Conservation (phyloP, 1,140 invertebrate genomes). For the Coptotermes formosanus region DNA sequence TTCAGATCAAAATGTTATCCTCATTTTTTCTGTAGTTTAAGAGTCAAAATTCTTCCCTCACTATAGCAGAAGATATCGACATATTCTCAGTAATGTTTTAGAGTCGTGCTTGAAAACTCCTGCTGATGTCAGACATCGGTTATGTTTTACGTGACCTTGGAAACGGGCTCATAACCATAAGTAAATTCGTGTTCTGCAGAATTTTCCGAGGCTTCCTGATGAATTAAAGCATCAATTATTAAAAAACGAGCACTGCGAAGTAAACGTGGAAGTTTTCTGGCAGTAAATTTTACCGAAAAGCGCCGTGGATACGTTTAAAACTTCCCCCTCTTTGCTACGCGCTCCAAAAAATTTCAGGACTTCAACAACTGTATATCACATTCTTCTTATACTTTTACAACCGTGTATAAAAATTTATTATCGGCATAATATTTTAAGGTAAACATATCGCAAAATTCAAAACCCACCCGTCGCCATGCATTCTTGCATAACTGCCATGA, state of each 20-base stretch:
- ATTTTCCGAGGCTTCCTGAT: background rate
- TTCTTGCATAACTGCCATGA: background rate
- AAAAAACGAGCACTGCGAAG: background rate
- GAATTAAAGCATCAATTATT: slow-evolving; percentile 8
- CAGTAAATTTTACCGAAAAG: background rate
- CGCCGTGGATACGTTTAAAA: background rate
- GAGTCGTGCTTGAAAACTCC: background rate
- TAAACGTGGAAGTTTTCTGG: background rate
- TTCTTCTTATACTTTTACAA: background rate
- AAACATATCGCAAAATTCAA: background rate
- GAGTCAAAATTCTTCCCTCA: too few relatives aligned
- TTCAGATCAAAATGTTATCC: too few relatives aligned
- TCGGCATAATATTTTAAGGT: background rate
- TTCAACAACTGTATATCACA: background rate
- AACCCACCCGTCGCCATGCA: background rate
- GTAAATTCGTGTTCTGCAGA: background rate
- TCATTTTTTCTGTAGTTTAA: too few relatives aligned
- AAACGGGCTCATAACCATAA: background rate
- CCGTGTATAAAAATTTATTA: background rate
- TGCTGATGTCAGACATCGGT: background rate
- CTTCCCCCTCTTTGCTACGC: background rate
- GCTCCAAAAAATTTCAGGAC: background rate
- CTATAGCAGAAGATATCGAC: background rate
- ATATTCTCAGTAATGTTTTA: background rate
- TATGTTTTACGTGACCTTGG: background rate